phyloP scores from a whole-genome alignment of 2,797 vertebrate species.

The Scolopax bukidnonensis region DNA sequence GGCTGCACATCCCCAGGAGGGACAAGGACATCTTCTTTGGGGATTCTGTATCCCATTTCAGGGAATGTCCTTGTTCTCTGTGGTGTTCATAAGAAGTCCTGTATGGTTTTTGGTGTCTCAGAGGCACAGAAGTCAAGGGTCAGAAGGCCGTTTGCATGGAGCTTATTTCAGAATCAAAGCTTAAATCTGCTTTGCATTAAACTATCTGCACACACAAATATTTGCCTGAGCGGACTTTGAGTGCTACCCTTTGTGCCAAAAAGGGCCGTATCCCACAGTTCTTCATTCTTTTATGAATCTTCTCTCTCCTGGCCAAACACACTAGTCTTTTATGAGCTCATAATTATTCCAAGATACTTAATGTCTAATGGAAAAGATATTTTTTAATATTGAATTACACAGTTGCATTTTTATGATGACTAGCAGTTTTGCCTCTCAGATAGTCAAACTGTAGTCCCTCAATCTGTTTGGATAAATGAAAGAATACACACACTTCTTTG shows the following conservation, averaged over 20 bases:
- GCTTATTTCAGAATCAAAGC: neutral
- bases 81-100: neutral
- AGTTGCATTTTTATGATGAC: neutral
- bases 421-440: neutral
- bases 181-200: neutral
- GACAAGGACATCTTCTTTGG: neutral
- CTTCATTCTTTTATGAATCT: neutral
- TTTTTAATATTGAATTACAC: constrained; percentile 2
- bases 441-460: neutral
- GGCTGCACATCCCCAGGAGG: neutral
- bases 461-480: neutral
- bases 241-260: neutral
- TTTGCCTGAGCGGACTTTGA: neutral
- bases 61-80: neutral
- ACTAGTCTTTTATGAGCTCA: constrained; percentile 11
- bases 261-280: neutral
- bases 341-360: neutral
- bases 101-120: neutral
- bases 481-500: neutral
- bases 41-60: rapidly evolving
- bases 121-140: neutral
- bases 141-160: neutral
- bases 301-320: neutral
- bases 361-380: neutral
- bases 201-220: neutral